Evolutionary conservation across 1,140 invertebrate genomes (phyloP), one percentile per base, ranked within the genome.

Genomic region (Drosophila equinoxialis): DNA sequence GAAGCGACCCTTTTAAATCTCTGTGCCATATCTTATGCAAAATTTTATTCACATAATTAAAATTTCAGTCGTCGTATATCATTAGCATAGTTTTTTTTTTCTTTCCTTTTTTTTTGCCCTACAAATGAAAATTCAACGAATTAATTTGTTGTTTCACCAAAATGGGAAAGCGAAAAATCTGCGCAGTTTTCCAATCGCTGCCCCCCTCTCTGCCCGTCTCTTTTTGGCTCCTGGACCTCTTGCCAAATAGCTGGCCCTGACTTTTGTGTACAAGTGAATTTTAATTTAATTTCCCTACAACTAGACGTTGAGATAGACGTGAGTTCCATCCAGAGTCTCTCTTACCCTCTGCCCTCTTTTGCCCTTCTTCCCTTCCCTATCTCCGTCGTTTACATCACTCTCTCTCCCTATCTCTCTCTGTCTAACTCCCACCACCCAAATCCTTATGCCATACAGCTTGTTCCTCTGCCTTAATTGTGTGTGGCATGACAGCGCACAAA

Each of bases 251-350:
- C 63, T 67, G 57, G 78, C 76, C 76, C 69, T 71, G 79, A 77
- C 83, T 86, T 77, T 79, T 83, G 77, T 70, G 84, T 89, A 83
- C 83, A 86, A 86, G 84, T 86, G 83, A 86, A 86, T 86, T 86
- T 86, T 86, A 86, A 86, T 86, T 86, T 86, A 86, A 87, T 86
- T 86, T 86, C 84, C 83, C 79, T 89, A 83, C 72, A 83, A 89
- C 83, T 87, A 86, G 79, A 86, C 83, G 79, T 77, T 83, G 83
- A 83, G 79, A 81, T 77, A 86, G 83, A 87, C 79, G 83, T 87
- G 80, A 89, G 69, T 76, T 66, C 66, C 73, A 76, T 73, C 72
- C 45, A 41, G n/a, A 35, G 23, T 17, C 37, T 39, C 37, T 39
- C 17, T 51, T n/a, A 6, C 3, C 35, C 17, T n/a, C 48, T 1